Base-by-base conservation (phyloP, 2,888 invertebrate species). In the Argyresthia albistria region DNA sequence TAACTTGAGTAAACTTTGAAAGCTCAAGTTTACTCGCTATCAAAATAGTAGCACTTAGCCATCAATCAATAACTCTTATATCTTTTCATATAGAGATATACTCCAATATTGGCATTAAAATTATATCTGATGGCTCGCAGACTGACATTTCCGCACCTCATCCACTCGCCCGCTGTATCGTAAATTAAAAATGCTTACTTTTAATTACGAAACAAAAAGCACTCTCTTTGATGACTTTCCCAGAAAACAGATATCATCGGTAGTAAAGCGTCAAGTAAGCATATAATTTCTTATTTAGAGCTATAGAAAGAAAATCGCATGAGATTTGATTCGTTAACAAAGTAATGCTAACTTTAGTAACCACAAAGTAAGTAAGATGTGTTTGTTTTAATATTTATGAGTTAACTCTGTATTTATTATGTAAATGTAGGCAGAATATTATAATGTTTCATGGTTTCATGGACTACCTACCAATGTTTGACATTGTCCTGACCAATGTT, bases 221-320 rank as follows among this genome's bases (percentile, higher is more conserved):
- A 51, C 53, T 54, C 45, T 54, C 50, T 50, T 16, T 14, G 54
- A 54, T 51, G 56, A 52, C 55, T 59, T 58, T 59, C 61, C 60
- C 61, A 57, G 60, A 62, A 63, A 62, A 58, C 59, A 25, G 69
- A 73, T 73, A 73, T 61, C 57, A 76, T 74, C 73, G 60, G 60
- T 64, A 61, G 59, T 68, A 66, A 65, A 65, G 61, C 58, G 62
- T 60, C 47, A 55, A 54, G 62, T 46, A 50, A 54, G 55, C 56
- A 57, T 58, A 59, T 61, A 57, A 62, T 60, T 60, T 56, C 60
- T 37, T 12, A 36, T 25, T n/a, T n/a, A n/a, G n/a, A n/a, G n/a
- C n/a, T n/a, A n/a, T n/a, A n/a, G 36, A 36, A 36, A 36, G 7
- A 36, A 36, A 8, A 36, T 9, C 36, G 9, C 36, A 36, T 7